Conservation (phyloP, 1,140 invertebrate species). For the Drosophila nigromelanica region DNA sequence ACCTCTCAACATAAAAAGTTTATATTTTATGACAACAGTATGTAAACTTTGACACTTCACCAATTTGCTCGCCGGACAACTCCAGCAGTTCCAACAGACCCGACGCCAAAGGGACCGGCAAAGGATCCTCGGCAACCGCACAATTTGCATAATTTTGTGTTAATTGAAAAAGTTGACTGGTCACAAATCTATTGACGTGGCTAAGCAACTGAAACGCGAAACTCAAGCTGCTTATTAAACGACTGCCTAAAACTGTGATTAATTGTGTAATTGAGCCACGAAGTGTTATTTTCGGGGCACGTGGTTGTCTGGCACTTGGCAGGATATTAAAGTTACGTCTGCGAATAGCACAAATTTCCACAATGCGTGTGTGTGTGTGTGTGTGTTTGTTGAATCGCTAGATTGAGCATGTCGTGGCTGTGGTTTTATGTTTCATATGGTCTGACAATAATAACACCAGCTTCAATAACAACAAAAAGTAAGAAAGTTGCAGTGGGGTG, state of each 20-base stretch:
- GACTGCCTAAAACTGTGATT: slow-evolving; percentile 65
- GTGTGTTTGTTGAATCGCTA: slow-evolving; percentile 32
- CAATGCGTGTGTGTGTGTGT: slow-evolving; percentile 19
- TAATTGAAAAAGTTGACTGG: slow-evolving; percentile 73
- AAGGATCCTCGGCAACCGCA: slow-evolving; percentile 53
- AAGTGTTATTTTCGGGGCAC: slow-evolving; percentile 8
- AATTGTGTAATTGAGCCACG: slow-evolving; percentile 63
- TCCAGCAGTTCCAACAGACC: slow-evolving; percentile 4
- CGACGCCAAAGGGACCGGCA: neutral
- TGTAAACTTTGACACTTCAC: slow-evolving; percentile 29
- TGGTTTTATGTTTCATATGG: slow-evolving; percentile 72
- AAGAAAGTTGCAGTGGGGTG: too few species aligned
- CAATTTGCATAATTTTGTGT: slow-evolving; percentile 78
- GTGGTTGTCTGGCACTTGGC: slow-evolving; percentile 8
- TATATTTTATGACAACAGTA: slow-evolving; percentile 31
- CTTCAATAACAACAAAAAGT: slow-evolving; percentile 25
- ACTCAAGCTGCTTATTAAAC: slow-evolving; percentile 66
- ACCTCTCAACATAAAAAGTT: slow-evolving; percentile 18
- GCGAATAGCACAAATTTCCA: slow-evolving; percentile 27
- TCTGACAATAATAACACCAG: slow-evolving; percentile 39
- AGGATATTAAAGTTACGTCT: slow-evolving; percentile 53
- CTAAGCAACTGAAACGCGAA: slow-evolving; percentile 23
- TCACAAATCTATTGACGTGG: slow-evolving; percentile 48
- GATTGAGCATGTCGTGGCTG: slow-evolving; percentile 55
- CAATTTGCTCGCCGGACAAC: slow-evolving; percentile 33